Conservation (phyloP, 2,113 vertebrate genomes). For the Hystrix brachyura region DNA sequence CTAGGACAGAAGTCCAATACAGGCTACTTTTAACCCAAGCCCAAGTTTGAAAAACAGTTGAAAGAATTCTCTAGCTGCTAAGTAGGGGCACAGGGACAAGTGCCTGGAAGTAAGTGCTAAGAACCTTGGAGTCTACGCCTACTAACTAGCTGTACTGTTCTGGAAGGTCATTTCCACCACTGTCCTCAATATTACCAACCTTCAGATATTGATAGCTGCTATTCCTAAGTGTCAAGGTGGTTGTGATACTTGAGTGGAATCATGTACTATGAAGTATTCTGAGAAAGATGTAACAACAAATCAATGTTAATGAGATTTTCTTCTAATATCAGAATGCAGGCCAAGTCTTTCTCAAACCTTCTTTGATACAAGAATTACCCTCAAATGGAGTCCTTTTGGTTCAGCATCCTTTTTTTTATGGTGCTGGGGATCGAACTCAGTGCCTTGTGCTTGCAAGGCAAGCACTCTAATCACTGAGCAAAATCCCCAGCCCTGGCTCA, state of each 20-base stretch:
- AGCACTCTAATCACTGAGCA: no score
- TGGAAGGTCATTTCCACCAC: background rate
- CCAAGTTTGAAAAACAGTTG: background rate
- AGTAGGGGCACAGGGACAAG: background rate
- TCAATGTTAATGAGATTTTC: background rate
- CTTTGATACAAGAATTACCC: background rate
- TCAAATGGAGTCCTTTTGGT: background rate
- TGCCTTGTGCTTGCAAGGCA: no score
- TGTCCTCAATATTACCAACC: background rate
- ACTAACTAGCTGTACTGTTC: background rate
- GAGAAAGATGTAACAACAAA: background rate
- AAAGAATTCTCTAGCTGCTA: conserved; percentile 1
- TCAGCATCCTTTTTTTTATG: background rate
- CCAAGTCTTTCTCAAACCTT: background rate
- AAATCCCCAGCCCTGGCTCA: background rate
- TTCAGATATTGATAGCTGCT: background rate
- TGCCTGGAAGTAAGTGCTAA: background rate
- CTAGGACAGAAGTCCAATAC: conserved; percentile 16
- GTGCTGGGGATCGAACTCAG: no score
- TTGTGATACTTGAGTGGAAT: background rate
- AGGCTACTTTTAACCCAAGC: background rate
- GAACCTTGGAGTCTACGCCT: background rate
- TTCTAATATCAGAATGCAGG: background rate
- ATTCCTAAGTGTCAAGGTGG: background rate
- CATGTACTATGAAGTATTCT: background rate